These are phyloP conservation scores for Harpagoxenus sublaevis DNA, from an alignment of 2,888 invertebrate species.

Conservation along the genomic window DNA sequence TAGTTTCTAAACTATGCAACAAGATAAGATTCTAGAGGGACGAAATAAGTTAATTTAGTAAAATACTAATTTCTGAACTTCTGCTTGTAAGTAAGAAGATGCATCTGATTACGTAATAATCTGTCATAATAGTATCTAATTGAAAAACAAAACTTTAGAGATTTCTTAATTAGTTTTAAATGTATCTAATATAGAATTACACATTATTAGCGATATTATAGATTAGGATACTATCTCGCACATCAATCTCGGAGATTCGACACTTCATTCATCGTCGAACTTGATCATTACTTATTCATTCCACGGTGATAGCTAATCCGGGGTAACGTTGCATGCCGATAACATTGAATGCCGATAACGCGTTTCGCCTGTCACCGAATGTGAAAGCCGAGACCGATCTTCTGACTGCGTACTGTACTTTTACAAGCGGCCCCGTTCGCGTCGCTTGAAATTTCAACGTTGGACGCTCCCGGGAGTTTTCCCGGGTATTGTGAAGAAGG, in stretches of 20 bases:
- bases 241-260: background rate
- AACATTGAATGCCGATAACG: background rate
- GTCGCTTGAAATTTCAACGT: constrained; percentile 54
- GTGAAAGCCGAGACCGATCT: constrained; percentile 53
- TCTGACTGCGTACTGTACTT: constrained; percentile 54
- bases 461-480: constrained; percentile 52
- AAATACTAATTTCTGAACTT: background rate
- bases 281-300: constrained; percentile 41
- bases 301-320: constrained; percentile 36
- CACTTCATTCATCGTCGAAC: background rate
- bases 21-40: background rate
- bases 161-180: background rate
- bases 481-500: constrained; percentile 54
- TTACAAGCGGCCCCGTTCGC: constrained; percentile 49
- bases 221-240: background rate
- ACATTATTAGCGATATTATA: background rate
- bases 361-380: constrained; percentile 30
- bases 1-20: background rate
- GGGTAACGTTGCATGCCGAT: background rate
- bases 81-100: background rate
- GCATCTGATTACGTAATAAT: background rate
- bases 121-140: background rate
- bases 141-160: background rate
- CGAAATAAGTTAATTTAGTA: background rate
- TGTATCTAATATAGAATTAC: background rate